Base-by-base conservation (phyloP, 2,888 invertebrate genomes). In the Eurois occulta region DNA sequence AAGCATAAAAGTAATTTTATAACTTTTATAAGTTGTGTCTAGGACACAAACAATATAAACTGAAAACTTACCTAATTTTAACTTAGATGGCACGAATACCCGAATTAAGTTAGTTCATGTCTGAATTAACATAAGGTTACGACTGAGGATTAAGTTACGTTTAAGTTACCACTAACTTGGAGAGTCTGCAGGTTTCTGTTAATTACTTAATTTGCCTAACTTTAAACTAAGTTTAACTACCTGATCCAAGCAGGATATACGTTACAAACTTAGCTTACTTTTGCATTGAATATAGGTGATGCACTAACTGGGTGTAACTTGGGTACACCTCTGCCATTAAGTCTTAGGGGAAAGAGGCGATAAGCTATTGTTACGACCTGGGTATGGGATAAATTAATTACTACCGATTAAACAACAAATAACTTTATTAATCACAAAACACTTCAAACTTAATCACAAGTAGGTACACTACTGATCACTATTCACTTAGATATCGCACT, bases 101-200 rank as follows among this genome's bases (percentile, higher is more conserved):
- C 68, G 73, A 68, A 81, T 77, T 73, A 78, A 74, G 75, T 78
- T 80, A 74, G 75, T 78, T 80, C 72, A 73, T 77, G 75, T 86
- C 69, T 76, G 68, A 85, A 87, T 85, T 85, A 78, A 72, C 87
- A 80, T 85, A 81, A 85, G 87, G 85, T 81, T 75, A 83, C 80
- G 75, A 79, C 72, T 60, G 32, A 64, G 84, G 87, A 81, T 88
- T 79, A 78, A 84, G 77, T 86, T 86, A 75, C 67, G 76, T 76
- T 86, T 77, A 78, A 88, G 84, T 84, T 81, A 77, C 75, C 75
- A 75, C 84, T 62, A 79, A 79, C 66, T 84, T 86, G 41, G 65
- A 58, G 80, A 73, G 70, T 74, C 74, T 75, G 85, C 72, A 76
- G 81, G 72, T 87, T 78, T 71, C 75, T 64, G 81, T 86, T 87